Evolutionary conservation across 1,140 invertebrate species (phyloP), one percentile per base, ranked within the genome.

Genomic region (Penaeus chinensis): DNA sequence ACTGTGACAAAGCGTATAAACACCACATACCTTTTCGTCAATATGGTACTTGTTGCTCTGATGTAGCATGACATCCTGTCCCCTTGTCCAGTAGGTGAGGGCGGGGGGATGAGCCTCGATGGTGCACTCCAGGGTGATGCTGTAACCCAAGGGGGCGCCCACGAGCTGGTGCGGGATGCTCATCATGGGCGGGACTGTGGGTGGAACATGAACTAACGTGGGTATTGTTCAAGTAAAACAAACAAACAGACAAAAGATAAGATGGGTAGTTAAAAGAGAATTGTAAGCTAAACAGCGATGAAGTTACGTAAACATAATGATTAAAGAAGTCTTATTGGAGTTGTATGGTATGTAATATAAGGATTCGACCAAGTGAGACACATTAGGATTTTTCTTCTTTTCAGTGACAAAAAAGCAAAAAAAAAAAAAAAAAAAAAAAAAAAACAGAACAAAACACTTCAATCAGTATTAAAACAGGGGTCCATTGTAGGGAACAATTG

Each of bases 81-180:
- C 88, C 22, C 71, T 63, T 3, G 88, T 89, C 97, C 97, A 98
- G 92, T 97, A 98, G 92, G 97, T 97, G 47, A 98, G 93, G 20
- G 97, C 97, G 10, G 95, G 96, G 5, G 97, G 97, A 93, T 97
- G 96, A 20, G 97, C 96, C 92, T 98, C 97, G 4, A 96, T 96
- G 91, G 96, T 95, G 92, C 97, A 98, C 92, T 97, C 96, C 76
- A 98, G 92, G 2, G 95, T 97, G 18, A 97, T 95, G 77, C 95
- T 95, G 91, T 95, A 96, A 62, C 95, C 95, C 80, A 95, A 92
- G 10, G 96, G 96, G 63, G 95, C 95, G 22, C 96, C 96, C 27
- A 98, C 96, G 87, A 98, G 93, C 92, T 98, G 96, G 92, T 97
- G 96, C 1, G 96, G 96, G 91, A 98, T 97, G 95, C 94, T 96